phyloP scores from a whole-genome alignment of 2,888 invertebrate species.

The Drosophila gaucha region DNA sequence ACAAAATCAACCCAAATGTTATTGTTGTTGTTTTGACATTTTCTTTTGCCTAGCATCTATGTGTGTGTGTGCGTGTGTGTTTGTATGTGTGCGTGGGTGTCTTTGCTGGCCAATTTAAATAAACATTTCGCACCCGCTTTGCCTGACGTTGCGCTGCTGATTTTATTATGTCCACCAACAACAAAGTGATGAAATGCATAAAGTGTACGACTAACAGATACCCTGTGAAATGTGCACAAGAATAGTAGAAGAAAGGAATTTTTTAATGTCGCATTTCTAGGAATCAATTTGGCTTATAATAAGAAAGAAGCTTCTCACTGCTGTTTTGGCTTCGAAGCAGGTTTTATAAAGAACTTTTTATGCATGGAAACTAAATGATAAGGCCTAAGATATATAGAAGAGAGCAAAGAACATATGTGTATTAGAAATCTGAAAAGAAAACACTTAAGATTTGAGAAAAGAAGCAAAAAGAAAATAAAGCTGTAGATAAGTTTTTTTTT shows the following conservation, averaged over 20 bases:
- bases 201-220: slow-evolving; percentile 4
- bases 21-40: slow-evolving; percentile 63
- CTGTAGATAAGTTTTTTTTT: too few species aligned
- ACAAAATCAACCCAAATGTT: slow-evolving; percentile 25
- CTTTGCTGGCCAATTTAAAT: slow-evolving; percentile 74
- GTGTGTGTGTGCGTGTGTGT: slow-evolving; percentile 10
- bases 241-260: too few species aligned
- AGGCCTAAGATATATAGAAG: too few species aligned
- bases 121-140: slow-evolving; percentile 76
- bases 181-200: background rate
- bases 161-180: slow-evolving; percentile 72
- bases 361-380: too few species aligned
- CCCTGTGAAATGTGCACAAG: background rate
- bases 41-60: slow-evolving; percentile 43
- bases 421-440: too few species aligned
- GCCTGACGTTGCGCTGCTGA: slow-evolving; percentile 55
- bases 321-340: background rate
- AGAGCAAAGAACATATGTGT: too few species aligned
- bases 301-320: too few species aligned
- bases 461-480: too few species aligned
- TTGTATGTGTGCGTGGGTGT: slow-evolving; percentile 28
- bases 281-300: too few species aligned
- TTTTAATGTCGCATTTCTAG: too few species aligned
- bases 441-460: too few species aligned
- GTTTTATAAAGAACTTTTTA: too few species aligned